Conservation (phyloP, 2,113 vertebrate genomes). For the Cyanoderma ruficeps region DNA sequence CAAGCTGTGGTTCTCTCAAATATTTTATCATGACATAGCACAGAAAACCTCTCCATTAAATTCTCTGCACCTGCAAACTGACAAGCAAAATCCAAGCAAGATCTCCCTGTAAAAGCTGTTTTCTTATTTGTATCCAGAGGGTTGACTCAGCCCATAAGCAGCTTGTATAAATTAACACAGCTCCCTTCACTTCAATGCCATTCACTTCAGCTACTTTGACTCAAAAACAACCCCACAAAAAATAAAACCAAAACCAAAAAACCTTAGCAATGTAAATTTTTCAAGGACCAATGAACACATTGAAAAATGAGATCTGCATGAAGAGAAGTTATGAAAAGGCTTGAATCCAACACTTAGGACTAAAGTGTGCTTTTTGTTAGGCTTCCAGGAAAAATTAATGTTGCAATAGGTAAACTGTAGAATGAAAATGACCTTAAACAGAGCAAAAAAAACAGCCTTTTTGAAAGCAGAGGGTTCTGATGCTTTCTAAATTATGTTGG, state of each 20-base stretch:
- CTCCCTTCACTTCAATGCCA: neutral
- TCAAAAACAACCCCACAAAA: neutral
- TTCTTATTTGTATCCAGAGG: neutral
- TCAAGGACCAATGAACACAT: neutral
- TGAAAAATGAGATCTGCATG: neutral
- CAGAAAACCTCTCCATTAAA: neutral
- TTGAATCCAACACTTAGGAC: neutral
- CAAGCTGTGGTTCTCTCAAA: slow-evolving; percentile 4
- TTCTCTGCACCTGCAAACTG: neutral
- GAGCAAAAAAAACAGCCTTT: neutral
- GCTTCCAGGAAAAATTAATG: neutral
- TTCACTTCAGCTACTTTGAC: neutral
- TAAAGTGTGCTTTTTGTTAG: neutral
- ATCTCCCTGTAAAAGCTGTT: neutral
- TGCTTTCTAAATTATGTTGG: slow-evolving; percentile 13
- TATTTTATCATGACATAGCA: neutral
- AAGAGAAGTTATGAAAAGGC: neutral
- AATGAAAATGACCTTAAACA: neutral
- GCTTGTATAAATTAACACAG: neutral
- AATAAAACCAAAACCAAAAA: neutral
- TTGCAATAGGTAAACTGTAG: neutral
- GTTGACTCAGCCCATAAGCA: neutral
- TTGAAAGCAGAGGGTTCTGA: neutral
- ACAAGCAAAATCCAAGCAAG: neutral
- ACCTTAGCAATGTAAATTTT: neutral